A percentile compares a stretch with the other conserved stretches of the same genome.
Conservation (phyloP, 2,888 invertebrate genomes). For the Chymomyza procnemis region DNA sequence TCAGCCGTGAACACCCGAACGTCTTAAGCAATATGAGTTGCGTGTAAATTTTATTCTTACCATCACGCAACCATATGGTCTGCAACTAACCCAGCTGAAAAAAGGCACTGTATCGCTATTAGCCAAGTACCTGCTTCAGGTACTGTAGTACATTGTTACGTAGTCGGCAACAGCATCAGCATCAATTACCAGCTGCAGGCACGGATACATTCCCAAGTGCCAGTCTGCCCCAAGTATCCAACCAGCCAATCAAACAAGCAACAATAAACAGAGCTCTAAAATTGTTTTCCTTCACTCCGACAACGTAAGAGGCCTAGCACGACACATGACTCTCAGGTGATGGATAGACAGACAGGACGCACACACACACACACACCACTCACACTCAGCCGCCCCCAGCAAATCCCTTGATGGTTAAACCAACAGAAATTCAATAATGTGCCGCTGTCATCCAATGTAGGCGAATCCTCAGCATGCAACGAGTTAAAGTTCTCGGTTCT, state of each 20-base stretch:
- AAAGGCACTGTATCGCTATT: no score
- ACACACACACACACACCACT: no score
- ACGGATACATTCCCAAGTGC: background rate
- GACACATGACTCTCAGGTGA: constrained; percentile 28
- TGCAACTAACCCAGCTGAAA: no score
- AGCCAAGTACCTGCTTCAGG: background rate
- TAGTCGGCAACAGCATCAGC: background rate
- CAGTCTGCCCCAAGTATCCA: background rate
- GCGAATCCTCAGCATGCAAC: constrained; percentile 12
- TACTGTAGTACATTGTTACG: background rate
- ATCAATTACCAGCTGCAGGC: background rate
- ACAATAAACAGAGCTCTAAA: constrained; percentile 27
- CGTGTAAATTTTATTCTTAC: no score
- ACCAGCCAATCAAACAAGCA: constrained; percentile 13
- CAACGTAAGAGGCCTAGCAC: background rate
- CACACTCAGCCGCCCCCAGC: background rate
- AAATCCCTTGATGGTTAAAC: background rate
- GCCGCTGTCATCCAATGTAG: constrained; percentile 38
- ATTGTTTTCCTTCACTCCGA: constrained; percentile 28
- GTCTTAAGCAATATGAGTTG: no score
- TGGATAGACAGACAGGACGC: constrained; percentile 5
- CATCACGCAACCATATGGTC: no score
- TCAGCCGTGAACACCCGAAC: no score
- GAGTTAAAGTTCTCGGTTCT: background rate
- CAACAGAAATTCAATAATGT: constrained; percentile 42